Evolutionary conservation across 2,113 vertebrate species (phyloP).

Genomic region (Hippopotamus amphibius): DNA sequence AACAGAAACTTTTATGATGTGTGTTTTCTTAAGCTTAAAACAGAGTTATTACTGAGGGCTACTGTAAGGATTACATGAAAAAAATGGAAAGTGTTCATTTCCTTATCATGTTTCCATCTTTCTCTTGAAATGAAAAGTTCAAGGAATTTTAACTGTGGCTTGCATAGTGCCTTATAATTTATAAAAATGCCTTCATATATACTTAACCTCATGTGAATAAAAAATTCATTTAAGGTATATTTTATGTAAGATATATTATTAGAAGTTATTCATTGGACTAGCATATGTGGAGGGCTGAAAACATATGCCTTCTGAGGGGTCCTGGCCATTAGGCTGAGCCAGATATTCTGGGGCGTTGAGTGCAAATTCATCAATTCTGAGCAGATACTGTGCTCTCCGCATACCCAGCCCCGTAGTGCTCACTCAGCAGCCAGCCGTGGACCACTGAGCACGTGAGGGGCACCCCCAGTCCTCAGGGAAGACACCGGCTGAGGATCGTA

Average conservation of each 20-base stretch:
- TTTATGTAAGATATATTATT: background rate
- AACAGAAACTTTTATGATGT: background rate
- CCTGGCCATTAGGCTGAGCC: background rate
- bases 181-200: background rate
- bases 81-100: background rate
- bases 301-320: background rate
- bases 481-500: fast-evolving
- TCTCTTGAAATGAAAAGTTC: constrained; percentile 35
- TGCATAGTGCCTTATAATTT: background rate
- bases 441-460: background rate
- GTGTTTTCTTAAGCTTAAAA: background rate
- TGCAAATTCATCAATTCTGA: fast-evolving
- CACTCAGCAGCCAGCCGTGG: background rate
- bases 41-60: background rate
- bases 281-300: background rate
- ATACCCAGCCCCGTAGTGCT: too few relatives aligned
- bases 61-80: background rate
- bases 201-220: background rate
- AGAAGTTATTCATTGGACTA: background rate
- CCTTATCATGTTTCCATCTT: background rate
- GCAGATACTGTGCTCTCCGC: fast-evolving
- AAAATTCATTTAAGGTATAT: background rate
- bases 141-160: background rate
- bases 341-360: fast-evolving
- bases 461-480: background rate